phyloP scores from a whole-genome alignment of 2,113 vertebrate species.

The Falco punctatus region DNA sequence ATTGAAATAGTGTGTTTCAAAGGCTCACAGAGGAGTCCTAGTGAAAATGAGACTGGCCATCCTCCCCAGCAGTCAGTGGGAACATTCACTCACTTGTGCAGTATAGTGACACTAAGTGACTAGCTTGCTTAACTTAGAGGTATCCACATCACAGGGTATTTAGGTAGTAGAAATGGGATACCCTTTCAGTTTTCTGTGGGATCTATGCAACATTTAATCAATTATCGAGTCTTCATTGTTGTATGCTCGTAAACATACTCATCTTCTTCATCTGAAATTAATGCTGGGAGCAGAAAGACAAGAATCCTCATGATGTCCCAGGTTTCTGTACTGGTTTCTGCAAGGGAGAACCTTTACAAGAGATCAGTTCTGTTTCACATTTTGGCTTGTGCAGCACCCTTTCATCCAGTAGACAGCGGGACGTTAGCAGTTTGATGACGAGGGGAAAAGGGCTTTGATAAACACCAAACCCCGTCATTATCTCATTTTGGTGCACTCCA shows the following conservation, averaged over 20 bases:
- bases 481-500: conserved; percentile 73
- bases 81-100: not conserved
- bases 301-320: fast-evolving
- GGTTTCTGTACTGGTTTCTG: not conserved
- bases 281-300: not conserved
- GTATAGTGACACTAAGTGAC: not conserved
- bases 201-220: not conserved
- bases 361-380: not conserved
- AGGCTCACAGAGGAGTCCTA: not conserved
- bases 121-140: not conserved
- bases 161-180: not conserved
- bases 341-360: not conserved
- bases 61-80: no score
- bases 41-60: fast-evolving
- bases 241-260: fast-evolving
- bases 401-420: not conserved
- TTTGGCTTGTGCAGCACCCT: not conserved
- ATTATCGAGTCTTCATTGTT: fast-evolving
- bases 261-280: not conserved
- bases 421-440: conserved; percentile 42
- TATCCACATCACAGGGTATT: not conserved
- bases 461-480: conserved; percentile 77
- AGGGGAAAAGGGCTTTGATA: conserved; percentile 66
- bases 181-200: not conserved
- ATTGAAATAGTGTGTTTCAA: not conserved